phyloP scores from a whole-genome alignment of 1,140 invertebrate genomes.

The Propsilocerus akamusi region DNA sequence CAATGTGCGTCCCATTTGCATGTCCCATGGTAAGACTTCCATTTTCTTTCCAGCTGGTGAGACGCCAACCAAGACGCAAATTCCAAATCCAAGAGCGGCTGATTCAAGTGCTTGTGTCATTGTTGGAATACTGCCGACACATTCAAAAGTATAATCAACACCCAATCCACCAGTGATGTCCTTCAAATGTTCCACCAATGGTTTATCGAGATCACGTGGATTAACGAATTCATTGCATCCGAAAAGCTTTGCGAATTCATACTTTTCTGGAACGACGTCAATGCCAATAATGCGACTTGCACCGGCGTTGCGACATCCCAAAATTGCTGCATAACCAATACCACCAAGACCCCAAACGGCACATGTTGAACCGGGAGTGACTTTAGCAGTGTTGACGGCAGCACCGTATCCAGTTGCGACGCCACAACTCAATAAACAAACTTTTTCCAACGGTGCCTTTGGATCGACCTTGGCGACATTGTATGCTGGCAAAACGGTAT shows the following conservation, averaged over 20 bases:
- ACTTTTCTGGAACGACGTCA: constrained; percentile 75
- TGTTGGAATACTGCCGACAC: constrained; percentile 39
- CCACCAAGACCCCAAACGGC: constrained; percentile 88
- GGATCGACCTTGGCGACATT: constrained; percentile 52
- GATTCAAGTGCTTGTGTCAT: constrained; percentile 48
- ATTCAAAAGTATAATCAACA: constrained; percentile 50
- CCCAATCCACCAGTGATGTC: constrained; percentile 43
- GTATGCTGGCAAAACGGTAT: constrained; percentile 93
- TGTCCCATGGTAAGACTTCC: constrained; percentile 43
- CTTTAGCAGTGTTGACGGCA: constrained; percentile 75
- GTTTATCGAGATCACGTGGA: constrained; percentile 42
- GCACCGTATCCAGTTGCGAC: constrained; percentile 77
- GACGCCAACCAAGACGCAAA: constrained; percentile 47
- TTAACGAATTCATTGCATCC: constrained; percentile 79
- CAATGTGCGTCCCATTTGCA: constrained; percentile 44
- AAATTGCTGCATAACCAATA: constrained; percentile 75
- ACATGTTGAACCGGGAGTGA: constrained; percentile 48
- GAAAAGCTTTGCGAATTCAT: constrained; percentile 62
- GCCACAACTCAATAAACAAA: constrained; percentile 86
- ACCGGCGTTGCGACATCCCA: constrained; percentile 77
- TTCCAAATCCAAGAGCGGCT: constrained; percentile 52
- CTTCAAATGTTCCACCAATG: constrained; percentile 32
- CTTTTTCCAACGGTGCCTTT: constrained; percentile 61
- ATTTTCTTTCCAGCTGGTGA: constrained; percentile 33
- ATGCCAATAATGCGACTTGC: constrained; percentile 80